These are phyloP conservation scores for Eufriesea mexicana DNA, from an alignment of 1,140 invertebrate genomes.

Conservation along the genomic window DNA sequence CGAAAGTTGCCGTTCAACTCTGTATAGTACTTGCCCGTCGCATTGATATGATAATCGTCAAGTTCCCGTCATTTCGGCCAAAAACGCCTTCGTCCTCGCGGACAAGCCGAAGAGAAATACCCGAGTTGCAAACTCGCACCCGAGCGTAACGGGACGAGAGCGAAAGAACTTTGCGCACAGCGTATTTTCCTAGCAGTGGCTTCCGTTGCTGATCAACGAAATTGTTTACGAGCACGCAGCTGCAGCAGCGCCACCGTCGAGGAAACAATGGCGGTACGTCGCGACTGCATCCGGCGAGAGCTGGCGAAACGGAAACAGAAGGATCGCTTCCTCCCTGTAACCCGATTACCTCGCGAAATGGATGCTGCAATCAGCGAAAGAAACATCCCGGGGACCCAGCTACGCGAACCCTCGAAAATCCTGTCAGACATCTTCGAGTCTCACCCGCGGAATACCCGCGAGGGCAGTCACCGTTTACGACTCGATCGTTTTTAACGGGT, in stretches of 20 bases:
- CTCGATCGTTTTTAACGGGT: slow-evolving; percentile 62
- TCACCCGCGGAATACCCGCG: slow-evolving; percentile 58
- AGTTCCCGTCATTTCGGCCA: neutral
- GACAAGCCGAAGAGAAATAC: no score
- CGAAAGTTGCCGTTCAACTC: neutral
- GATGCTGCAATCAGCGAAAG: slow-evolving; percentile 71
- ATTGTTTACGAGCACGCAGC: neutral
- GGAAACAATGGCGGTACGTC: slow-evolving; percentile 31
- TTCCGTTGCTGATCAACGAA: neutral
- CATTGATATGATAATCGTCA: neutral
- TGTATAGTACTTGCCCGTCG: neutral
- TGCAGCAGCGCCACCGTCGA: neutral
- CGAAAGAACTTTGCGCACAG: no score
- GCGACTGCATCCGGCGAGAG: slow-evolving; percentile 29
- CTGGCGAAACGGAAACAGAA: slow-evolving; percentile 27
- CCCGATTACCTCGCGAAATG: slow-evolving; percentile 70
- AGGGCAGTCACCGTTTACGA: slow-evolving; percentile 72
- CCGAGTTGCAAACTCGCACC: no score
- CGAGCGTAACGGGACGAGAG: neutral
- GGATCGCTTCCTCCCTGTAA: slow-evolving; percentile 65
- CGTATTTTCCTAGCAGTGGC: neutral
- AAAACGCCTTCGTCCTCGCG: no score
- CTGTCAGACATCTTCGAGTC: slow-evolving; percentile 68
- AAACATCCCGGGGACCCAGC: no score
- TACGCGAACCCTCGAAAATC: slow-evolving; percentile 19